A percentile compares a stretch with the other conserved stretches of the same genome.
phyloP scores from a whole-genome alignment of 2,113 vertebrate species.

The Chrysochloris asiatica region DNA sequence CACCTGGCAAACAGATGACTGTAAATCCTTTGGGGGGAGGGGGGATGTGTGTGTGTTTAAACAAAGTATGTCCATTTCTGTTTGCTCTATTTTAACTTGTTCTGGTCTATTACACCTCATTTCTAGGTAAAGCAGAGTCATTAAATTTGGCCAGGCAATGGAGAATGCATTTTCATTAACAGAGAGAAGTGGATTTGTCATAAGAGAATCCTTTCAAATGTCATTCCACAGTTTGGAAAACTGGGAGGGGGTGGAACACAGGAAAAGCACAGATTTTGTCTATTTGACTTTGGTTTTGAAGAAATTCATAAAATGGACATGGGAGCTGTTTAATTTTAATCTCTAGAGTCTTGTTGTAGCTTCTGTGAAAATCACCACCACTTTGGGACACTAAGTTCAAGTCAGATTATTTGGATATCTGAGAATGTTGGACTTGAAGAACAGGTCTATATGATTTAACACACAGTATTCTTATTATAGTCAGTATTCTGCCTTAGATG shows the following conservation, averaged over 20 bases:
- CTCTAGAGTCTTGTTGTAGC: neutral
- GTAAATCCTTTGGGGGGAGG: neutral
- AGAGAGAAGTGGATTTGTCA: neutral
- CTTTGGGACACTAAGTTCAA: slow-evolving; percentile 50
- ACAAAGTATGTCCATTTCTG: slow-evolving; percentile 35
- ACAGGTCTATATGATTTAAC: neutral
- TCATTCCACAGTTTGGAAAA: slow-evolving; percentile 12
- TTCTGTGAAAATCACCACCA: slow-evolving; percentile 44
- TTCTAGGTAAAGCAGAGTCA: slow-evolving; percentile 22
- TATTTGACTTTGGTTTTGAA: slow-evolving; percentile 35
- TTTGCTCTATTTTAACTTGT: slow-evolving; percentile 26
- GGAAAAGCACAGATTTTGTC: neutral
- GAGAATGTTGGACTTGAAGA: slow-evolving; percentile 29
- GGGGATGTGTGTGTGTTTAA: neutral
- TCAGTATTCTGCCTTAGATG: neutral
- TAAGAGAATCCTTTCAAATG: slow-evolving; percentile 33
- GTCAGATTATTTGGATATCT: slow-evolving; percentile 32
- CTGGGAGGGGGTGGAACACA: neutral
- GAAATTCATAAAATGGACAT: slow-evolving; percentile 30
- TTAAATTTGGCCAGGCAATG: slow-evolving; percentile 7
- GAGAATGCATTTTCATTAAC: slow-evolving; percentile 26
- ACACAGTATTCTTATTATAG: slow-evolving; percentile 5
- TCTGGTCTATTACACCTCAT: neutral
- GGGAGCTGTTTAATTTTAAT: slow-evolving; percentile 19
- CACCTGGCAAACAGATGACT: slow-evolving; percentile 71